Evolutionary conservation across 2,888 invertebrate genomes (phyloP).

Genomic region (Perizoma affinitatum): DNA sequence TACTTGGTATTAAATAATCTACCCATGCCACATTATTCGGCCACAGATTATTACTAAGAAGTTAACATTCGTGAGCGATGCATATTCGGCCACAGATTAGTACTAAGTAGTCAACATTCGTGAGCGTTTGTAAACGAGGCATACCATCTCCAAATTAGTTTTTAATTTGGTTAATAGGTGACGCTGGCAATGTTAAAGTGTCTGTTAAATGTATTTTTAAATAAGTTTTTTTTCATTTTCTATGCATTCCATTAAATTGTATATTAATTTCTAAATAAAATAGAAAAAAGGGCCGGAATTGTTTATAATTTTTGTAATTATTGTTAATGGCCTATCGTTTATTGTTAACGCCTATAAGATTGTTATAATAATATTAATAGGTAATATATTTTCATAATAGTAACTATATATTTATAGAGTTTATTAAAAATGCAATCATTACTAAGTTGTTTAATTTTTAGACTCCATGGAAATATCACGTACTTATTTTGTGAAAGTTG

Average conservation of each 20-base stretch:
- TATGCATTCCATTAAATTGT: conserved; percentile 21
- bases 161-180: conserved; percentile 2
- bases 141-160: too few relatives aligned
- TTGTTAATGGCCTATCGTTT: conserved; percentile 10
- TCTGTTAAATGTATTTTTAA: too few relatives aligned
- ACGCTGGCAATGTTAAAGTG: neutral
- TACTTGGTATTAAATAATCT: too few relatives aligned
- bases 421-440: conserved; percentile 28
- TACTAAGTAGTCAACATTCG: too few relatives aligned
- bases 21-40: too few relatives aligned
- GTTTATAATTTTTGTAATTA: conserved; percentile 5
- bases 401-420: conserved; percentile 16
- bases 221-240: conserved; percentile 14
- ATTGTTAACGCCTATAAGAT: conserved; percentile 36
- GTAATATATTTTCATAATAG: conserved; percentile 37
- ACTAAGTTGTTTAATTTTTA: conserved; percentile 10
- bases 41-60: too few relatives aligned
- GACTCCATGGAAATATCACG: too few relatives aligned
- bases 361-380: conserved; percentile 32
- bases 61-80: too few relatives aligned
- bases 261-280: conserved; percentile 1
- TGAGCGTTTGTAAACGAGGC: neutral
- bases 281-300: conserved; percentile 2
- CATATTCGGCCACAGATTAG: too few relatives aligned
- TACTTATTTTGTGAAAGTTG: too few relatives aligned